phyloP scores from a whole-genome alignment of 2,797 vertebrate species.

The Phalloptychus januarius region DNA sequence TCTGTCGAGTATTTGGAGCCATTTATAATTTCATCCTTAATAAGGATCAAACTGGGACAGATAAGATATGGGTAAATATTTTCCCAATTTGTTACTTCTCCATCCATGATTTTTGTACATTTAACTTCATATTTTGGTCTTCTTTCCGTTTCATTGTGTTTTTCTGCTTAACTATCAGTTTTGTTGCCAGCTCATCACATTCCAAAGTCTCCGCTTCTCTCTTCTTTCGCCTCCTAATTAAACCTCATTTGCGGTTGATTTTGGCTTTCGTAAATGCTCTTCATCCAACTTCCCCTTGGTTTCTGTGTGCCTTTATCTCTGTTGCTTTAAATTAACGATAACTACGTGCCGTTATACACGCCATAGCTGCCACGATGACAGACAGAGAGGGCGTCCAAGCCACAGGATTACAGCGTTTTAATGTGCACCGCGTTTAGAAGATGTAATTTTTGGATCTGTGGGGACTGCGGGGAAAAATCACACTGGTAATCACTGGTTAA shows the following conservation, averaged over 20 bases:
- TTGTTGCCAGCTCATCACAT: constrained; percentile 31
- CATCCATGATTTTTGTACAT: neutral
- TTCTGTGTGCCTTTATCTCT: constrained; percentile 40
- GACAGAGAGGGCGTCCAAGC: constrained; percentile 35
- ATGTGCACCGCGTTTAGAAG: constrained; percentile 34
- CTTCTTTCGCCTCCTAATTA: constrained; percentile 33
- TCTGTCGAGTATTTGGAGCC: neutral
- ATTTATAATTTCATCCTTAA: neutral
- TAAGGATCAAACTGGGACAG: neutral
- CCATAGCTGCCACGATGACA: constrained; percentile 44
- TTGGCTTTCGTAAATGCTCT: constrained; percentile 19
- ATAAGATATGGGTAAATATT: neutral
- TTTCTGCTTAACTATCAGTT: constrained; percentile 29
- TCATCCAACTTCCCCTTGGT: constrained; percentile 17
- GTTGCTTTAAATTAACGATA: constrained; percentile 52
- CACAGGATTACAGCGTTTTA: constrained; percentile 61
- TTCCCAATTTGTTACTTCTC: neutral
- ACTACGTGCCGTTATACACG: constrained; percentile 28
- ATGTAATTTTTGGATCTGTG: constrained; percentile 33
- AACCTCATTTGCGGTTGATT: constrained; percentile 33
- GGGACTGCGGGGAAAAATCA: constrained; percentile 23
- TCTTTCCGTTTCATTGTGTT: constrained; percentile 3
- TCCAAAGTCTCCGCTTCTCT: constrained; percentile 7
- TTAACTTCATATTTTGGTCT: neutral
- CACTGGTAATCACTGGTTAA: constrained; percentile 52